Evolutionary conservation across 2,797 vertebrate species (phyloP).

Genomic region (Tapera naevia): DNA sequence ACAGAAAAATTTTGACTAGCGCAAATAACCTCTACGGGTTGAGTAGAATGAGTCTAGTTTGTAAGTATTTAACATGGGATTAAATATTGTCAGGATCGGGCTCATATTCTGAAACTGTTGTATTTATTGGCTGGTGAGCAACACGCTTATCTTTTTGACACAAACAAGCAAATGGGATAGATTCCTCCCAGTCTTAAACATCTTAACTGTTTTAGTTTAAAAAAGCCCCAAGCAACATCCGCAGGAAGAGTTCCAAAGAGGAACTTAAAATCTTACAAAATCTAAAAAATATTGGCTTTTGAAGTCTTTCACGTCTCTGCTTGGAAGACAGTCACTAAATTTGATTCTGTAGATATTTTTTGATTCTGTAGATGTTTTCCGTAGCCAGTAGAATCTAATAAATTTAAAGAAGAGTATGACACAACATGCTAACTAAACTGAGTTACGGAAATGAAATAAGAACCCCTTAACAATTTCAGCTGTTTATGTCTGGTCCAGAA

Average conservation of each 20-base stretch:
- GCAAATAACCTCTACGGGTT: neutral
- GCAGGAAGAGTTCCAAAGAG: neutral
- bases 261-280: too few species aligned
- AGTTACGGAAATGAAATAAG: conserved; percentile 37
- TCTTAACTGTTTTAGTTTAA: neutral
- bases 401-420: conserved; percentile 40
- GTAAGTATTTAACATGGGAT: neutral
- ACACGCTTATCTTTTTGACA: neutral
- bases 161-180: neutral
- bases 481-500: conserved; percentile 44
- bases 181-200: neutral
- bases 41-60: neutral
- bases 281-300: neutral
- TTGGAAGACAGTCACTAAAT: neutral
- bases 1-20: neutral
- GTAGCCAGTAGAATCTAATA: neutral
- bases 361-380: neutral
- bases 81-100: neutral
- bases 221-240: neutral
- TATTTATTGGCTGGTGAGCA: neutral
- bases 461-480: conserved; percentile 9
- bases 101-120: neutral
- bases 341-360: neutral
- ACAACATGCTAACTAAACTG: neutral
- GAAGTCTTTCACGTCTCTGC: neutral